phyloP scores from a whole-genome alignment of 2,797 vertebrate genomes.

The Chrysocyon brachyurus region DNA sequence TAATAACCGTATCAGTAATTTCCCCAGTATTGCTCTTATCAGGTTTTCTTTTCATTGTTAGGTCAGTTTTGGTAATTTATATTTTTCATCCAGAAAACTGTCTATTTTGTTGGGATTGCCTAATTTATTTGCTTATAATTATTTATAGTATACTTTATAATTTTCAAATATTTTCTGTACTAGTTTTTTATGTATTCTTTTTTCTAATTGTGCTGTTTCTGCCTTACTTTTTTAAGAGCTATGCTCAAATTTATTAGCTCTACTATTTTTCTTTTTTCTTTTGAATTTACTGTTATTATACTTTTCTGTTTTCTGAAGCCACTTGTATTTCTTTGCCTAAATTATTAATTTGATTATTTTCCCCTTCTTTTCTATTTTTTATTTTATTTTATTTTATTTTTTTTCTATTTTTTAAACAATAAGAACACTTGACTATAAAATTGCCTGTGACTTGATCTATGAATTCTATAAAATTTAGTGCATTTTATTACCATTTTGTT shows the following conservation, averaged over 20 bases:
- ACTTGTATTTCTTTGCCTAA: slow-evolving; percentile 28
- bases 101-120: slow-evolving; percentile 41
- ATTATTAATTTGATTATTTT: slow-evolving; percentile 45
- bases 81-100: neutral
- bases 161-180: slow-evolving; percentile 37
- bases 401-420: slow-evolving; percentile 1
- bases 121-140: slow-evolving; percentile 62
- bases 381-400: neutral
- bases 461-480: neutral
- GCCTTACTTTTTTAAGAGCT: neutral
- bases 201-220: slow-evolving; percentile 20
- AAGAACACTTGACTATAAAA: neutral
- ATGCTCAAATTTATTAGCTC: neutral
- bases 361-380: neutral
- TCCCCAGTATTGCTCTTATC: neutral
- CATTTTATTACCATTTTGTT: neutral
- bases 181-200: neutral
- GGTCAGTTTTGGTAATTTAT: slow-evolving; percentile 46
- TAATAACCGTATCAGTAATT: slow-evolving; percentile 45
- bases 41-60: slow-evolving; percentile 33
- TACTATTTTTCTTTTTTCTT: neutral
- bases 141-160: slow-evolving; percentile 1
- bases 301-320: slow-evolving; percentile 24
- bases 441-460: neutral
- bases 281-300: slow-evolving; percentile 42